Conservation (phyloP, 1,140 invertebrate genomes). For the Catajapyx aquilonaris region DNA sequence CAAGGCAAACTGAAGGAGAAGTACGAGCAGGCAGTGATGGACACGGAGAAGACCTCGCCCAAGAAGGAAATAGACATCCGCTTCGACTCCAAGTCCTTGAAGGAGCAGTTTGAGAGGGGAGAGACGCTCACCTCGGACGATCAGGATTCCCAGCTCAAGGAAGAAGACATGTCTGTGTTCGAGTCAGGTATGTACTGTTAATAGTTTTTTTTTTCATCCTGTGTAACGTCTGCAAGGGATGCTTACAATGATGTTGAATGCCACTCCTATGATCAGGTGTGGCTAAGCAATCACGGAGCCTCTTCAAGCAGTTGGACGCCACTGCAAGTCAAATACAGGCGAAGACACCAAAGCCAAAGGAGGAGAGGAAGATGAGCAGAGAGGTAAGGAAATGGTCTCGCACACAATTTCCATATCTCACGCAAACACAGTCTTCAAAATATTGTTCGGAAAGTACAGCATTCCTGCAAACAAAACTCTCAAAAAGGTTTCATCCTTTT, state of each 20-base stretch:
- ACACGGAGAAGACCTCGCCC: slow-evolving; percentile 24
- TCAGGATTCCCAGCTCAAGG: slow-evolving; percentile 22
- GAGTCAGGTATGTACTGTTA: slow-evolving; percentile 41
- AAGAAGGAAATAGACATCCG: slow-evolving; percentile 8
- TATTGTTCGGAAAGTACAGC: slow-evolving; percentile 23
- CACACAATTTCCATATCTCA: too few relatives aligned
- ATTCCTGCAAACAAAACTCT: too few relatives aligned
- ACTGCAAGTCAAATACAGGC: slow-evolving; percentile 14
- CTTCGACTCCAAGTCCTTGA: slow-evolving; percentile 40
- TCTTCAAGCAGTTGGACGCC: slow-evolving; percentile 70
- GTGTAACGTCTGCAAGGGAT: too few relatives aligned
- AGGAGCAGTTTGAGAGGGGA: slow-evolving; percentile 64
- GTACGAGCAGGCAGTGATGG: slow-evolving; percentile 71
- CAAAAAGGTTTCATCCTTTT: too few relatives aligned
- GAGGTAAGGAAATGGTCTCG: slow-evolving; percentile 5
- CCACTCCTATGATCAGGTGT: slow-evolving; percentile 44
- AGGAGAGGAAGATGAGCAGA: slow-evolving; percentile 1
- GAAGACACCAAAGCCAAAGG: slow-evolving; percentile 1
- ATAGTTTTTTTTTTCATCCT: too few relatives aligned
- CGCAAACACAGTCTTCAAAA: too few relatives aligned
- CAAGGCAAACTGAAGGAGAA: slow-evolving; percentile 77
- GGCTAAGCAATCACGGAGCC: slow-evolving; percentile 59
- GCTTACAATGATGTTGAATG: too few relatives aligned
- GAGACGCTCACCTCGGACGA: slow-evolving; percentile 27
- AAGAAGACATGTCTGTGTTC: slow-evolving; percentile 57